Conservation (phyloP, 2,113 vertebrate genomes). For the Daboia siamensis region DNA sequence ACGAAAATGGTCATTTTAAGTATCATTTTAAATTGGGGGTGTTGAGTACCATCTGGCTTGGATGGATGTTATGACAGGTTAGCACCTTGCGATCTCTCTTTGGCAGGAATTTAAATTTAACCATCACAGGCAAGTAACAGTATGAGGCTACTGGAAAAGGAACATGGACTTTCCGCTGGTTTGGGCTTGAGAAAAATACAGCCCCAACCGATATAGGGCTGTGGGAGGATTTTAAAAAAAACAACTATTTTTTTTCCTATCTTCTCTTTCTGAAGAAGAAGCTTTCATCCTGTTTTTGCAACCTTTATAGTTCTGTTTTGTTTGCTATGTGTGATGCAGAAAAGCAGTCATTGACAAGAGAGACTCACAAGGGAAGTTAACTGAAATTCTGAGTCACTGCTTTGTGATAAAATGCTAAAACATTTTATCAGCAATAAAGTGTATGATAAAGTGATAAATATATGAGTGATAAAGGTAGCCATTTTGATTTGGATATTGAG, state of each 20-base stretch:
- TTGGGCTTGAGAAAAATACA: background rate
- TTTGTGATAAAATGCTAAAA: background rate
- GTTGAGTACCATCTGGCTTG: background rate
- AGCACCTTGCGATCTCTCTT: background rate
- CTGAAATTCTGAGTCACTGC: background rate
- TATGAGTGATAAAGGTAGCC: background rate
- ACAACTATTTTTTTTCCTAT: too few relatives aligned
- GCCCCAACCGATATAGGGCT: background rate
- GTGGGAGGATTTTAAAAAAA: background rate
- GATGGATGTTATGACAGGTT: background rate
- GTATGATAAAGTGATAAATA: background rate
- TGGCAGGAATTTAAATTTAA: background rate
- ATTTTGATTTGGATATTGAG: background rate
- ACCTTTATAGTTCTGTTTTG: background rate
- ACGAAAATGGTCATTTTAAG: background rate
- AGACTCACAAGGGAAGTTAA: background rate
- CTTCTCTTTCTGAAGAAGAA: background rate
- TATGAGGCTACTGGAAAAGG: background rate
- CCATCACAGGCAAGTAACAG: background rate
- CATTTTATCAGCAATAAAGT: background rate
- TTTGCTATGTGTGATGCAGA: background rate
- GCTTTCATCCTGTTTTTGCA: background rate
- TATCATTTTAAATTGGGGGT: background rate
- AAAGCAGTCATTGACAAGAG: background rate
- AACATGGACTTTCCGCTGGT: background rate